Evolutionary conservation across 2,888 invertebrate species (phyloP).

Genomic region (Lapara coniferarum): DNA sequence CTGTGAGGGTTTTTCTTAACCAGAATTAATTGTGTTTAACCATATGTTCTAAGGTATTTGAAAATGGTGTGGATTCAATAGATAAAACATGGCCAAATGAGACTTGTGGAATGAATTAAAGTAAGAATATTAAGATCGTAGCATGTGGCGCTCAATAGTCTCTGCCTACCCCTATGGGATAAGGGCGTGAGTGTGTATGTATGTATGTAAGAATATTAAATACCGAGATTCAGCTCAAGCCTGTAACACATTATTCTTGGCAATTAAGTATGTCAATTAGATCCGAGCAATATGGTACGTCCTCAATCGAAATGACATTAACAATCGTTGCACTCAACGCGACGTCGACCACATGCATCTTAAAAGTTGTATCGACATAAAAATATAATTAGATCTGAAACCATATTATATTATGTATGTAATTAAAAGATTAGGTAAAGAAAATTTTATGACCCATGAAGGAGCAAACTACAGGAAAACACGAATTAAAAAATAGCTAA

Average conservation of each 20-base stretch:
- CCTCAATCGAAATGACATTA: slow-evolving; percentile 11
- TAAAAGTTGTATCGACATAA: not conserved
- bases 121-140: not conserved
- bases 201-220: not conserved
- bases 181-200: no score
- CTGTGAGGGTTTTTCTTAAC: not conserved
- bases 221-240: not conserved
- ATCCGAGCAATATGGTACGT: not conserved
- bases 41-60: no score
- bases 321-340: slow-evolving; percentile 3
- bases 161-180: no score
- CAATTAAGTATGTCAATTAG: not conserved
- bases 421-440: not conserved
- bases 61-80: no score
- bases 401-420: not conserved
- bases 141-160: no score
- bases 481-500: slow-evolving; percentile 24
- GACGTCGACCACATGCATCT: not conserved
- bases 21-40: not conserved
- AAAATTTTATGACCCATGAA: slow-evolving; percentile 11
- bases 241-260: not conserved
- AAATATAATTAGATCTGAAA: not conserved
- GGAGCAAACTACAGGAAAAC: slow-evolving; percentile 1
- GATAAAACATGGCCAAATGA: no score
- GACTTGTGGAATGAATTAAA: no score